These are phyloP conservation scores for Ferrisia virgata DNA, from an alignment of 2,888 invertebrate genomes.

Conservation along the genomic window DNA sequence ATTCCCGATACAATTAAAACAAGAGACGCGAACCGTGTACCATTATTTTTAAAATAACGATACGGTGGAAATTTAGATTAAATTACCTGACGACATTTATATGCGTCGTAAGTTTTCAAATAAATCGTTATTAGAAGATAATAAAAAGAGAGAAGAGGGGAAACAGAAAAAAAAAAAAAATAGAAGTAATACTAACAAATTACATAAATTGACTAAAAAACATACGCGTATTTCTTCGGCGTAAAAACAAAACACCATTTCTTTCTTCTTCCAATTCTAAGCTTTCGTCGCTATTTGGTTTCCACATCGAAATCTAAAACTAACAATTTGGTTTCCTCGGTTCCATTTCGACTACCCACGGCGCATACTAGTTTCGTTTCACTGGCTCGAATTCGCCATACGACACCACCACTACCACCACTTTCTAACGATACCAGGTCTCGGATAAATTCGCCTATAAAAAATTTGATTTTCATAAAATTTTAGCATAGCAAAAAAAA, in stretches of 20 bases:
- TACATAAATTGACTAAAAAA: constrained; percentile 39
- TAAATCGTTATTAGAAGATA: neutral
- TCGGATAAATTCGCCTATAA: constrained; percentile 79
- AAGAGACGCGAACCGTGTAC: neutral
- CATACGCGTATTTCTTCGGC: neutral
- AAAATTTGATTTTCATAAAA: neutral
- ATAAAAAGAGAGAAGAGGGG: neutral
- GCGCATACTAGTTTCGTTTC: constrained; percentile 97
- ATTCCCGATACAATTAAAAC: neutral
- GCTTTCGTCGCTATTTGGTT: constrained; percentile 50
- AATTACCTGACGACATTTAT: neutral
- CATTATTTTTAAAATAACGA: neutral
- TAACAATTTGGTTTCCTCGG: constrained; percentile 96
- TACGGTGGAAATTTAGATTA: neutral
- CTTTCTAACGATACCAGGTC: constrained; percentile 91
- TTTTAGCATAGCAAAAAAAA: neutral
- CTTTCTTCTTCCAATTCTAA: neutral
- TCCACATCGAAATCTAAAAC: constrained; percentile 95
- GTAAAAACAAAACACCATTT: constrained; percentile 33
- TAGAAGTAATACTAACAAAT: constrained; percentile 28
- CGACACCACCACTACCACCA: constrained; percentile 96
- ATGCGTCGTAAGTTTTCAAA: neutral
- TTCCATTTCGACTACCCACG: constrained; percentile 96
- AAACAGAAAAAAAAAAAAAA: neutral
- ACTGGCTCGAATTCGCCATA: constrained; percentile 94